Base-by-base conservation (phyloP, 2,797 vertebrate genomes). In the Sciurus carolinensis region DNA sequence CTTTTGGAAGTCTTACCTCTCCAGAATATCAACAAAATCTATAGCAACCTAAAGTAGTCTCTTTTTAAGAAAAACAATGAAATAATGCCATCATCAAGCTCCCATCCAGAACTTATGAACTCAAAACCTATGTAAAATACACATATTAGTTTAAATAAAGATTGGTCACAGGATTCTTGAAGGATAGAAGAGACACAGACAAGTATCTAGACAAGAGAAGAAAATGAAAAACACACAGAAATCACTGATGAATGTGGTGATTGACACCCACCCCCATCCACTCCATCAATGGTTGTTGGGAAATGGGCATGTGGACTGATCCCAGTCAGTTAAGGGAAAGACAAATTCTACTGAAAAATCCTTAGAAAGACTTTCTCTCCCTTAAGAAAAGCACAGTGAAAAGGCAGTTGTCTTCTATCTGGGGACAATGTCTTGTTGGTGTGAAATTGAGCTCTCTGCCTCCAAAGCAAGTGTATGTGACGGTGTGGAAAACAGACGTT, bases 41-140 rank as follows among this genome's bases (percentile, higher is more conserved):
- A 90, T 87, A 88, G 42, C 26, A 11, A 71, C 67, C 85, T 59
- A 96, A 96, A 92, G 76, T 44, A 20, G 17, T 92, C 62, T 85
- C 71, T 64, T 75, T 17, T 15, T 73, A 18, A 57, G 64, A 76
- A 73, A 82, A 15, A 81, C 36, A 18, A 73, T 42, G 22, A 54
- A 95, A 80, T 39, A 72, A 92, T 26, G 47, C 39, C 54, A 79
- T 10, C 15, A 17, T 76, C 28, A 6, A 64, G 62, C 59, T 50
- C 33, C 92, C 42, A 73, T 36, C 39, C 67, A 69, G 66, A 92
- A 92, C 15, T 76, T 64, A 80, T 4, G 4, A 87, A 87, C 30
- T 82, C 67, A 73, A 79, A 87, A 81, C 44, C 59, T 52, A 87
- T 26, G 67, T 64, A 95, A 91, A 91, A 75, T 64, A 85, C 66